Conservation (phyloP, 1,140 invertebrate species). For the Trichonephila clavipes region DNA sequence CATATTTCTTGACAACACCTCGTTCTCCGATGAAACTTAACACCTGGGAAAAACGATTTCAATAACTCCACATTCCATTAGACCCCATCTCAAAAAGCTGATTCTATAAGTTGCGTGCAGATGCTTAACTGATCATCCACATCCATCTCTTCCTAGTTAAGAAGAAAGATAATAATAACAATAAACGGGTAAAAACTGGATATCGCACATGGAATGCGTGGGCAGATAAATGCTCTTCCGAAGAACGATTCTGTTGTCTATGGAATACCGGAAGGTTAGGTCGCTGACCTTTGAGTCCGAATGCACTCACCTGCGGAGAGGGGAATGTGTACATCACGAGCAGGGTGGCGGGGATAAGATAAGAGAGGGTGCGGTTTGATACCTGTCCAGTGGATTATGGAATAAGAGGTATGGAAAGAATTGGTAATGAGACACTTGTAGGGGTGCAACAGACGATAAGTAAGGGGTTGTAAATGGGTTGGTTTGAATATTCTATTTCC, state of each 20-base stretch:
- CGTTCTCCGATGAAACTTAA: no score
- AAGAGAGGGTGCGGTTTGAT: neutral
- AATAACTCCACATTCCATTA: neutral
- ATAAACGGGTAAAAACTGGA: neutral
- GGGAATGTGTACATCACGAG: neutral
- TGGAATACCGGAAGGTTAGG: slow-evolving; percentile 29
- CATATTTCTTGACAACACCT: no score
- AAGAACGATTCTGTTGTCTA: neutral
- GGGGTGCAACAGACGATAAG: no score
- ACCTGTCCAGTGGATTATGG: neutral
- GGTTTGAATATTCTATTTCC: no score
- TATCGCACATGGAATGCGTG: slow-evolving; percentile 4
- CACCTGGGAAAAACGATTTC: neutral
- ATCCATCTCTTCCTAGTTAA: neutral
- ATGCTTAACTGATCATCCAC: neutral
- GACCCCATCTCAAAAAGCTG: no score
- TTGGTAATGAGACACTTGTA: neutral
- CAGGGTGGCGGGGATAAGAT: neutral
- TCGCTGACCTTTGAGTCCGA: slow-evolving; percentile 15
- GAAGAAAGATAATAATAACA: neutral
- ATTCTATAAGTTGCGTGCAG: no score
- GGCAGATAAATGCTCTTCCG: neutral
- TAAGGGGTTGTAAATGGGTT: no score
- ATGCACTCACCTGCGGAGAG: neutral
- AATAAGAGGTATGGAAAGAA: neutral